Percentiles rank a stretch among this genome's conserved stretches.
These are phyloP conservation scores for Acrocephalus arundinaceus DNA, from an alignment of 2,113 vertebrate species.

Conservation along the genomic window DNA sequence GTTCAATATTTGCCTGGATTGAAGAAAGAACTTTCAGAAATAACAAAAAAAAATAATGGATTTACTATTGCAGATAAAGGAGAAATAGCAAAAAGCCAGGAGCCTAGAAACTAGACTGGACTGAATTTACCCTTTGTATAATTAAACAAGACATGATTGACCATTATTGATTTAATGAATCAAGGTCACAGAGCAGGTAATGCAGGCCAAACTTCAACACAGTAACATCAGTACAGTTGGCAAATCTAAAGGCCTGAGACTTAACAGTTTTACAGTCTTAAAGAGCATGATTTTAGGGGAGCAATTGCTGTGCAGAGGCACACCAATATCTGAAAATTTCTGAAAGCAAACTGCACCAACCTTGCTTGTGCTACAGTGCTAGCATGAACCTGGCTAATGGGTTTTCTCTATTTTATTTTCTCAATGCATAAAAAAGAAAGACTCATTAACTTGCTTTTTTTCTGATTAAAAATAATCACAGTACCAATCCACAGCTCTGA, in stretches of 20 bases:
- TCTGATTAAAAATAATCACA: not conserved
- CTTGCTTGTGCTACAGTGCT: not conserved
- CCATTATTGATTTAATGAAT: not conserved
- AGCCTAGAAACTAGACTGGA: not conserved
- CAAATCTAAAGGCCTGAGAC: not conserved
- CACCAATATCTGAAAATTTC: not conserved
- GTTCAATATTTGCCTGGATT: not conserved
- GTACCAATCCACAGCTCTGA: not conserved
- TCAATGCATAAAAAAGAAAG: not conserved
- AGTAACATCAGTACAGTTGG: not conserved
- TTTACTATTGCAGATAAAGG: not conserved
- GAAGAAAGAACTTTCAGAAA: not conserved
- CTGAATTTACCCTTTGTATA: not conserved
- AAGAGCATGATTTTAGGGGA: not conserved
- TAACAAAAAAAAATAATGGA: not conserved
- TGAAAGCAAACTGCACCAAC: not conserved
- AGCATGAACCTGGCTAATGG: rapidly evolving
- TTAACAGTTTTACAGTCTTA: not conserved
- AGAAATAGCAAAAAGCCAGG: not conserved
- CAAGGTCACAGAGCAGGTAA: not conserved
- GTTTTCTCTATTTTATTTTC: not conserved
- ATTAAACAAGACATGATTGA: not conserved
- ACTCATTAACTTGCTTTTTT: not conserved
- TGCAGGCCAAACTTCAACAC: not conserved
- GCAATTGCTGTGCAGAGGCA: not conserved